Percentiles rank a stretch among this genome's conserved stretches.
These are phyloP conservation scores for Habroteleia sp. DNA, from an alignment of 2,888 invertebrate species.

Conservation along the genomic window DNA sequence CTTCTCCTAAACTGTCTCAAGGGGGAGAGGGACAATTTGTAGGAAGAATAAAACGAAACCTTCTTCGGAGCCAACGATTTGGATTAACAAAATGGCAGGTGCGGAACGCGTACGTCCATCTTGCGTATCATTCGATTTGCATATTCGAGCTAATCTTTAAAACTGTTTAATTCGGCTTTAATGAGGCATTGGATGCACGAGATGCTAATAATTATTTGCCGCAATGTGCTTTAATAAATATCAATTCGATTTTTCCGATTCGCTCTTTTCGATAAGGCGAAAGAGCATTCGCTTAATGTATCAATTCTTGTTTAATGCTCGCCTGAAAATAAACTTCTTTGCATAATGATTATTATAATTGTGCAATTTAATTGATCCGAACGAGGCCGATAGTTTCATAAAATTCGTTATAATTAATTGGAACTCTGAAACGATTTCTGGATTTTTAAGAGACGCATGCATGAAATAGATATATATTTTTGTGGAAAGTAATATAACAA, in stretches of 20 bases:
- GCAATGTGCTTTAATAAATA: conserved; percentile 51
- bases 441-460: too few relatives aligned
- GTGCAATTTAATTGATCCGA: too few relatives aligned
- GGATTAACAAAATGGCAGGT: conserved; percentile 61
- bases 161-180: conserved; percentile 60
- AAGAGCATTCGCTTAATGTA: conserved; percentile 3
- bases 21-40: conserved; percentile 21
- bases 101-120: conserved; percentile 35
- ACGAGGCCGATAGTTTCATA: too few relatives aligned
- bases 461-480: not conserved
- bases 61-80: conserved; percentile 28
- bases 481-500: conserved; percentile 57
- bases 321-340: too few relatives aligned
- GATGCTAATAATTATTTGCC: conserved; percentile 18
- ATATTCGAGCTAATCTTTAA: conserved; percentile 65
- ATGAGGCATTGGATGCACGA: conserved; percentile 44
- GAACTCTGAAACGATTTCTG: not conserved
- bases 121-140: too few relatives aligned
- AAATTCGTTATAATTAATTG: conserved; percentile 27
- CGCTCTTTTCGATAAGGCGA: conserved; percentile 35
- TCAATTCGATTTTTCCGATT: conserved; percentile 39
- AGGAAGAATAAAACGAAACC: conserved; percentile 27
- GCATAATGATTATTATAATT: too few relatives aligned
- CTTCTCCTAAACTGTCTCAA: conserved; percentile 1
- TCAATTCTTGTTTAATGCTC: too few relatives aligned